phyloP scores from a whole-genome alignment of 2,113 vertebrate species.

The Lasiurus cinereus region DNA sequence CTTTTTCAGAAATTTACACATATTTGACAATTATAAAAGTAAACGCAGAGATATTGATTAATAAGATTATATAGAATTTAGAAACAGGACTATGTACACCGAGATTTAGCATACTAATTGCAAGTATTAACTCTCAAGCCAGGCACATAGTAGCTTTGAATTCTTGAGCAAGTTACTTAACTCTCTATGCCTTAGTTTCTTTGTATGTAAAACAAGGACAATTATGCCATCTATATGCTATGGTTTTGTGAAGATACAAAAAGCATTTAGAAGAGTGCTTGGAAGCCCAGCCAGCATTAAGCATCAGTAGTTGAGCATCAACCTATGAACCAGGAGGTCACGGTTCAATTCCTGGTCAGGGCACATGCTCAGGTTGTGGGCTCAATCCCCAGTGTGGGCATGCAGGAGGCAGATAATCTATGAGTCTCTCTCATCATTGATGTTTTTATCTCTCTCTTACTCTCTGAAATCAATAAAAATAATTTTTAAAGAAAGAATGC shows the following conservation, averaged over 20 bases:
- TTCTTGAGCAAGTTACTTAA: constrained; percentile 36
- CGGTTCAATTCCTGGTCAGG: too few relatives aligned
- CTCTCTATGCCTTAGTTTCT: neutral
- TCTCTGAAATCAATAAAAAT: too few relatives aligned
- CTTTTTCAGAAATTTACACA: constrained; percentile 34
- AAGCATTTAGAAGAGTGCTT: neutral
- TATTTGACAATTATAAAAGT: neutral
- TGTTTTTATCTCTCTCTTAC: too few relatives aligned
- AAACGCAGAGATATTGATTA: neutral
- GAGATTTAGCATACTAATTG: neutral
- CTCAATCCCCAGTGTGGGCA: too few relatives aligned
- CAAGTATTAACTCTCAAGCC: neutral
- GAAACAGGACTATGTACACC: neutral
- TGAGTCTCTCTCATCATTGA: too few relatives aligned
- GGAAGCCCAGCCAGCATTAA: neutral
- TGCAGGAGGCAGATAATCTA: too few relatives aligned
- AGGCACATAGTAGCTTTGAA: neutral
- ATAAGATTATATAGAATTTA: neutral
- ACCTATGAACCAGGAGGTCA: too few relatives aligned
- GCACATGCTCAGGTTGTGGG: too few relatives aligned
- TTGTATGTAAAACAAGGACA: neutral
- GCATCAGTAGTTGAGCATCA: too few relatives aligned
- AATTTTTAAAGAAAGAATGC: neutral
- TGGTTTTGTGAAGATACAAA: neutral
- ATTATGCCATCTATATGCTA: neutral